A percentile compares a stretch with the other conserved stretches of the same genome.
phyloP scores from a whole-genome alignment of 2,888 invertebrate species.

The Andrena dorsata region DNA sequence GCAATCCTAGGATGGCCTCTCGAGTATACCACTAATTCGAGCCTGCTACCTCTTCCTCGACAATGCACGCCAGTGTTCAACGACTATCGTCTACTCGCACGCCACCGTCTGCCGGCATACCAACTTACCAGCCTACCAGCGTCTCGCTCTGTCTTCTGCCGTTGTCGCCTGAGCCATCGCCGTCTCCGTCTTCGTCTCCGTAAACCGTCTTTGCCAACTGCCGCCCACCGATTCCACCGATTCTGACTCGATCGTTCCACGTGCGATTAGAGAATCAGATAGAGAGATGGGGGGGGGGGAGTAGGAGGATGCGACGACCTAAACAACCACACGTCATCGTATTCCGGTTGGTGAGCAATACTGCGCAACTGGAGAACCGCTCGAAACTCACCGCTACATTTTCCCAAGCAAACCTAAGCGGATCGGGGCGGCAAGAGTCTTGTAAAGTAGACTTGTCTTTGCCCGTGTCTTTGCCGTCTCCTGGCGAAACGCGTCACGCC shows the following conservation, averaged over 20 bases:
- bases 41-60: conserved; percentile 39
- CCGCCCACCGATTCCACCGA: too few species aligned
- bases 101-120: not conserved
- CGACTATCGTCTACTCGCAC: not conserved
- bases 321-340: not conserved
- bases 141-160: not conserved
- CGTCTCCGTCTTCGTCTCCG: not conserved
- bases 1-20: conserved; percentile 70
- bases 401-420: too few species aligned
- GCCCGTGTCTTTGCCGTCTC: too few species aligned
- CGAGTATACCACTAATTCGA: conserved; percentile 22
- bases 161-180: not conserved
- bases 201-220: not conserved
- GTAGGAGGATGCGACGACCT: not conserved
- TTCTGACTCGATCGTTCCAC: too few species aligned
- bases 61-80: conserved; percentile 11
- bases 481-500: too few species aligned
- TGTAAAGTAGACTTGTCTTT: too few species aligned
- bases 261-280: not conserved
- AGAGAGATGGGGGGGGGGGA: not conserved
- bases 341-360: not conserved
- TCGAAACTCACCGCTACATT: not conserved
- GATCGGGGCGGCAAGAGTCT: too few species aligned
- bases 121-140: not conserved
- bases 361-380: not conserved